phyloP scores from a whole-genome alignment of 2,888 invertebrate species.

The Lasioglossum villosulum region DNA sequence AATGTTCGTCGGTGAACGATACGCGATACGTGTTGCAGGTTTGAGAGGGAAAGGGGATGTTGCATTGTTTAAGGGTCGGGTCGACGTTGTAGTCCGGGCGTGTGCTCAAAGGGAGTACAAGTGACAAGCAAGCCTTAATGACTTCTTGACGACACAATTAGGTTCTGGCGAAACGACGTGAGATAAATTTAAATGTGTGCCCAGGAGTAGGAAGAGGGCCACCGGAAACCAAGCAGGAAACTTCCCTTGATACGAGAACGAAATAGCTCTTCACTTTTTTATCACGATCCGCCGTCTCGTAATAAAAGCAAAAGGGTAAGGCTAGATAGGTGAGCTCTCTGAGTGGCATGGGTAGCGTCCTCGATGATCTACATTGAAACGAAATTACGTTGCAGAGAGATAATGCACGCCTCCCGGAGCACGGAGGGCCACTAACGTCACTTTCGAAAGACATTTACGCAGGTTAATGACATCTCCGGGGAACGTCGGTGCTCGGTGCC shows the following conservation, averaged over 20 bases:
- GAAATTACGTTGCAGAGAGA: conserved; percentile 69
- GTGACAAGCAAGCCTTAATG: conserved; percentile 66
- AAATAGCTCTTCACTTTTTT: conserved; percentile 65
- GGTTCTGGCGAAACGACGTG: conserved; percentile 65
- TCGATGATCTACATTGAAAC: conserved; percentile 72
- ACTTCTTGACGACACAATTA: conserved; percentile 71
- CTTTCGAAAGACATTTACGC: conserved; percentile 66
- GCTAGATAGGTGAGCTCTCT: conserved; percentile 49
- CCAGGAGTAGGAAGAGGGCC: conserved; percentile 29
- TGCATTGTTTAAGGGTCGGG: conserved; percentile 48
- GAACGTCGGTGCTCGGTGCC: conserved; percentile 42
- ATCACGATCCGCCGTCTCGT: conserved; percentile 62
- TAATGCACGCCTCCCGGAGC: conserved; percentile 66
- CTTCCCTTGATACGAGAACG: conserved; percentile 61
- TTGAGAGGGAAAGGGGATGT: neutral
- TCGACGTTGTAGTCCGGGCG: conserved; percentile 25
- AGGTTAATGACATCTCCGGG: conserved; percentile 63
- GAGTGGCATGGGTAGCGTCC: conserved; percentile 45
- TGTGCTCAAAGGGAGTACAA: conserved; percentile 42
- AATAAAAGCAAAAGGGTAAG: conserved; percentile 66
- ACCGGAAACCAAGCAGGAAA: conserved; percentile 40
- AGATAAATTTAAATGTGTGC: conserved; percentile 72
- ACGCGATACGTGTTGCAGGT: neutral
- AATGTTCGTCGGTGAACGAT: neutral
- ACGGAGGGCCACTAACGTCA: conserved; percentile 47